Evolutionary conservation across 2,797 vertebrate genomes (phyloP), one percentile per base, ranked within the genome.

Genomic region (Anguilla marmorata): DNA sequence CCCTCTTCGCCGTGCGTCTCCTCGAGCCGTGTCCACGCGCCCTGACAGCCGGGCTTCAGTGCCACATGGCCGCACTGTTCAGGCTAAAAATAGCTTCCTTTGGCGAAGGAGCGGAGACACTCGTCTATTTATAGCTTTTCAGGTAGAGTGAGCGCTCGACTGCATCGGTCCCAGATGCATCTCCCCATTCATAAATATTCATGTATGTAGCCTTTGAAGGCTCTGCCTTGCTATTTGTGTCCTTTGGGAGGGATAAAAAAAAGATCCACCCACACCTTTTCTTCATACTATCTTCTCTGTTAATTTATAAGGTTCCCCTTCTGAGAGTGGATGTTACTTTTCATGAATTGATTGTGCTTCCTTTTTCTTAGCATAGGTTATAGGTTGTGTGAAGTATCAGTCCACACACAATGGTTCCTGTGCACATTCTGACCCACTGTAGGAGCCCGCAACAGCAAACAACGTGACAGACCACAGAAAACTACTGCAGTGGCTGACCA

Each of bases 111-210:
- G 88, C 86, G 87, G 91, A 88, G 89, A 0, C 85, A 90, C 74
- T 91, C 89, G 79, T 88, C 93, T 95, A 95, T 94, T 94, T 93
- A 94, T 95, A 95, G 92, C 48, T 0, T 69, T 83, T 91, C 93
- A 94, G 94, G 94, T 94, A 91, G 90, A 89, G 89, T 27, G 86
- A 88, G 83, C 87, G 16, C 85, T n/a, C 56, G 86, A 85, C 85
- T 88, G 56, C 80, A 54, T 90, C 89, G 84, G 92, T 91, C 90
- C 89, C 87, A 88, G 45, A 90, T 87, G 91, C 91, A 87, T 90
- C 90, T 92, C 90, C 89, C 90, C 92, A 93, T 93, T 94, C 95
- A 95, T 95, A 91, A 95, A 96, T 96, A 95, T 95, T 93, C 88
- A 95, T 92, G 84, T 88, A 1, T 85, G 86, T 8, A 92, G 93